A percentile compares a stretch with the other conserved stretches of the same genome.
These are phyloP conservation scores for Drosophila tsacasi DNA, from an alignment of 1,140 invertebrate species.

Conservation along the genomic window DNA sequence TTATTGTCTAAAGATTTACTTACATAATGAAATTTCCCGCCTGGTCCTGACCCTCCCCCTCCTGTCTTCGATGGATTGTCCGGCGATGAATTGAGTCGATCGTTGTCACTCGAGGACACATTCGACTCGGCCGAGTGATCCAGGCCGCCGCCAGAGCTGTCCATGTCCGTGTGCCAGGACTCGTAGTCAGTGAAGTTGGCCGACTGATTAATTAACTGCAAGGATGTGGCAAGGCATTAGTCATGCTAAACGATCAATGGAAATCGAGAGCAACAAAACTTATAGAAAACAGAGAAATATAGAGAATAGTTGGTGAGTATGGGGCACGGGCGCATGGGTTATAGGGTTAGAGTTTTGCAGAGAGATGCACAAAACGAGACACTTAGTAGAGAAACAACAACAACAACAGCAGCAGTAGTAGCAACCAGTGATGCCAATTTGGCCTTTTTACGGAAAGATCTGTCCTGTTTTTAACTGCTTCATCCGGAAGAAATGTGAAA, in stretches of 20 bases:
- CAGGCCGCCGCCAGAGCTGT: conserved; percentile 76
- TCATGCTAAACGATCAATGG: not conserved
- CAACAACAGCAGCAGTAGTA: conserved; percentile 59
- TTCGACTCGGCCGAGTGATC: conserved; percentile 83
- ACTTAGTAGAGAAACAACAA: conserved; percentile 56
- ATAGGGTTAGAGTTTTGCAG: conserved; percentile 40
- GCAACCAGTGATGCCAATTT: no score
- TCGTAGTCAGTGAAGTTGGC: conserved; percentile 78
- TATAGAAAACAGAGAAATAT: conserved; percentile 7
- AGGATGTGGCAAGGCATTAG: conserved; percentile 7
- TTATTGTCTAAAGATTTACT: conserved; percentile 10
- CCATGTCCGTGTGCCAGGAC: conserved; percentile 81
- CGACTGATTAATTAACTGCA: conserved; percentile 77
- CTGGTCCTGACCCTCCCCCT: conserved; percentile 30
- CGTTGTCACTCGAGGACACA: conserved; percentile 83
- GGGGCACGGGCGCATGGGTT: conserved; percentile 34
- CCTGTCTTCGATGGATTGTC: conserved; percentile 70
- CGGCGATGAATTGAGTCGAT: conserved; percentile 78
- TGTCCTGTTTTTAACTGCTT: no score
- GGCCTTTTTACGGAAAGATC: no score
- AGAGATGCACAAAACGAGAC: conserved; percentile 50
- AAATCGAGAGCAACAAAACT: conserved; percentile 12
- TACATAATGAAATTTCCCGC: conserved; percentile 69
- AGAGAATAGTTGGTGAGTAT: conserved; percentile 12
- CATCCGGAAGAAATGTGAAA: no score